Percentiles rank a stretch among this genome's conserved stretches.
phyloP scores from a whole-genome alignment of 2,888 invertebrate genomes.

The Vanessa cardui region DNA sequence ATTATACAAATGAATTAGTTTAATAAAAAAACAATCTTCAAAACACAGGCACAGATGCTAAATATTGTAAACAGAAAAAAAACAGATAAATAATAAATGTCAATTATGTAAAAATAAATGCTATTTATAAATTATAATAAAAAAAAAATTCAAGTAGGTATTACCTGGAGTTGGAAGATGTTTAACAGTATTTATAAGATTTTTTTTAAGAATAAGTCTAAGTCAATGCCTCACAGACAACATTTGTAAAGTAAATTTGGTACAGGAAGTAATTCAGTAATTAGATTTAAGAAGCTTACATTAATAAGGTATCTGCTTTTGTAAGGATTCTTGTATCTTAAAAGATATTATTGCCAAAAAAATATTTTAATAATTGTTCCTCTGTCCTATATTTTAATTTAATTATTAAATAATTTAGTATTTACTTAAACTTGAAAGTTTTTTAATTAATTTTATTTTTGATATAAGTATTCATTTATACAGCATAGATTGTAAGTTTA shows the following conservation, averaged over 20 bases:
- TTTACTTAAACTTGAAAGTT: too few relatives aligned
- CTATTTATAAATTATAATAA: too few relatives aligned
- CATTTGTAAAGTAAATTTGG: slow-evolving; percentile 8
- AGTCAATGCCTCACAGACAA: background rate
- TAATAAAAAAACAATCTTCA: too few relatives aligned
- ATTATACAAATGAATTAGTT: too few relatives aligned
- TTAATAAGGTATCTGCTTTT: slow-evolving; percentile 21
- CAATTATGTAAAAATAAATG: too few relatives aligned
- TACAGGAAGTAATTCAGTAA: slow-evolving; percentile 26
- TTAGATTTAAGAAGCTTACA: slow-evolving; percentile 32
- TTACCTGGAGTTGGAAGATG: too few relatives aligned
- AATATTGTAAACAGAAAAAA: background rate
- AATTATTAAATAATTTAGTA: too few relatives aligned
- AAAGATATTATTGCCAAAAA: background rate
- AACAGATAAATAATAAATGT: background rate
- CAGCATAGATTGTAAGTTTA: too few relatives aligned
- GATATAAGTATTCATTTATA: too few relatives aligned
- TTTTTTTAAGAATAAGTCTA: background rate
- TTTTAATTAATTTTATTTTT: too few relatives aligned
- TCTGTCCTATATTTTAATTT: too few relatives aligned
- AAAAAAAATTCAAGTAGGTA: too few relatives aligned
- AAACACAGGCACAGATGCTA: background rate
- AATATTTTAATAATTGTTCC: background rate
- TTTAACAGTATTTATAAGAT: background rate
- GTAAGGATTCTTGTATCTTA: slow-evolving; percentile 25